Evolutionary conservation across 1,140 invertebrate species (phyloP).

Genomic region (Trissolcus basalis): DNA sequence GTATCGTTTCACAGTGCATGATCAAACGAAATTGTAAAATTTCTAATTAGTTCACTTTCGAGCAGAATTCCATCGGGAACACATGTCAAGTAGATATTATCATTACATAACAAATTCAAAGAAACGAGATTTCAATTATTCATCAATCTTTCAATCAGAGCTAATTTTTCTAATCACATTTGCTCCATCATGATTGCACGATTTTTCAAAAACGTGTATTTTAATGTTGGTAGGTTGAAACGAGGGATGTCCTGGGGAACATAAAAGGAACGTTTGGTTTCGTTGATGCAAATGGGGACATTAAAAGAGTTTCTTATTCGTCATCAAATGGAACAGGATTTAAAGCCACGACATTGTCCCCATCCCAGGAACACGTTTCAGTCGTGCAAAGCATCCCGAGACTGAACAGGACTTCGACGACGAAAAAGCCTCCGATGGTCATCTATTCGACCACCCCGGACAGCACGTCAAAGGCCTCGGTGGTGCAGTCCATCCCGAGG

Average conservation of each 20-base stretch:
- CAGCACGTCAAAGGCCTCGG: conserved; percentile 76
- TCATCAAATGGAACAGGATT: conserved; percentile 78
- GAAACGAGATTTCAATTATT: conserved; percentile 19
- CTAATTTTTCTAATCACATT: too few species aligned
- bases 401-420: conserved; percentile 64
- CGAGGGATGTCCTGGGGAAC: conserved; percentile 85
- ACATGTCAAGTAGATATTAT: neutral
- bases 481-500: conserved; percentile 80
- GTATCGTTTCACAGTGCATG: too few species aligned
- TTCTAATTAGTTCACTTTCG: too few species aligned
- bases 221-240: conserved; percentile 80
- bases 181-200: too few species aligned
- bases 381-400: conserved; percentile 76
- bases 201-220: too few species aligned
- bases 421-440: conserved; percentile 68
- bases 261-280: conserved; percentile 92
- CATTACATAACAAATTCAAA: conserved; percentile 30
- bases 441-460: conserved; percentile 72
- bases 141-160: too few species aligned
- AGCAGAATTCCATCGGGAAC: too few species aligned
- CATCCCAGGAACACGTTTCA: conserved; percentile 74
- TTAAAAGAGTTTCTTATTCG: conserved; percentile 90
- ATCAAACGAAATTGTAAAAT: too few species aligned
- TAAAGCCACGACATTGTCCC: conserved; percentile 74
- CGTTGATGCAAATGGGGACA: conserved; percentile 86